Evolutionary conservation across 2,888 invertebrate genomes (phyloP), one percentile per base, ranked within the genome.

Genomic region (Allophyes oxyacanthae): DNA sequence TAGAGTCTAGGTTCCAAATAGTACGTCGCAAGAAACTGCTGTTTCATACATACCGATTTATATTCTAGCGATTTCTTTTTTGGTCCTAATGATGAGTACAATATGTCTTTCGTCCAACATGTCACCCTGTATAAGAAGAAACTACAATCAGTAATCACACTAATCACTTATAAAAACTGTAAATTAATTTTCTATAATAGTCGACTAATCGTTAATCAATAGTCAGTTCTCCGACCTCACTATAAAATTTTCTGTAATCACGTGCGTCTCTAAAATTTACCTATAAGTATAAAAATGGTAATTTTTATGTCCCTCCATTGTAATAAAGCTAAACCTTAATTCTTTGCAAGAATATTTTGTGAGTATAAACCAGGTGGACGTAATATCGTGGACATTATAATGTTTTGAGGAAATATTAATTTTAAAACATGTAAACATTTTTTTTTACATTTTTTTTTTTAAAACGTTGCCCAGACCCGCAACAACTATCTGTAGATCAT

Each of bases 301-400:
- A 84, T 85, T 84, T 78, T 85, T 81, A 81, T 81, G 80, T 76
- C 69, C 78, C 78, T 75, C 70, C 75, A 72, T 71, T 64, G 78
- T 73, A 79, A 83, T 84, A 83, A 83, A 77, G 78, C 71, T 77
- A 74, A 79, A 81, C 75, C 76, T 79, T 81, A 82, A 82, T 83
- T 83, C 72, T 70, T 68, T 60, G 40, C 44, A 6, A 64, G 77
- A 79, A 82, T 81, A 82, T 82, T 82, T 82, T 67, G 67, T 72
- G 60, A 64, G 75, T 66, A 79, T 79, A 74, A 80, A 80, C 79
- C 75, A 78, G 70, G 69, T 70, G 65, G 61, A 64, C 72, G 75
- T 58, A 60, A 62, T 82, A 60, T 50, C 46, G 57, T 30, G 32
- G 59, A 67, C 74, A 63, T 46, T 66, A 26, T 54, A 44, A 41